phyloP scores from a whole-genome alignment of 2,113 vertebrate genomes.

The Erythrocercus mccallii region DNA sequence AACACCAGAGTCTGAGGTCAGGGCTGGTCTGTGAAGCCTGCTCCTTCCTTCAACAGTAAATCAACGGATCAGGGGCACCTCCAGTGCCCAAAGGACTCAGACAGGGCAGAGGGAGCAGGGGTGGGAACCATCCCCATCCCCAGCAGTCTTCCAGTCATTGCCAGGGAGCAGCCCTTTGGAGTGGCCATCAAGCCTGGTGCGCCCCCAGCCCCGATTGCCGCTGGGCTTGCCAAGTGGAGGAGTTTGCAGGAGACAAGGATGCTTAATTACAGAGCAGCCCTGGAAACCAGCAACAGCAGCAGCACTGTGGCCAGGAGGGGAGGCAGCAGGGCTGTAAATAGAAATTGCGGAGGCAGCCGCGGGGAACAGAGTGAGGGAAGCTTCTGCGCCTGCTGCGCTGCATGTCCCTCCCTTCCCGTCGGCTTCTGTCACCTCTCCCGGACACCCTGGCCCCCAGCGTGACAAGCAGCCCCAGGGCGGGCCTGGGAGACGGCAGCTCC shows the following conservation, averaged over 20 bases:
- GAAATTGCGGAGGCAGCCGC: slow-evolving; percentile 59
- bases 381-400: not conserved
- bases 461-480: not conserved
- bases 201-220: not conserved
- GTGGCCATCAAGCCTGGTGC: rapidly evolving
- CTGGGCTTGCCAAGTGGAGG: not conserved
- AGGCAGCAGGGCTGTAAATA: slow-evolving; percentile 69
- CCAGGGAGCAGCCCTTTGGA: rapidly evolving
- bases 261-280: slow-evolving; percentile 62
- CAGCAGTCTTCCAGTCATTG: not conserved
- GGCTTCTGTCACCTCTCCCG: not conserved
- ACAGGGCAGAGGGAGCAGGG: not conserved
- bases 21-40: not conserved
- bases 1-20: not conserved
- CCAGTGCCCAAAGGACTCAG: not conserved
- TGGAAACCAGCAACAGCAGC: slow-evolving; percentile 53
- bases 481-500: not conserved
- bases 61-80: not conserved
- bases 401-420: not conserved
- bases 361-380: slow-evolving; percentile 41
- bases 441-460: not conserved
- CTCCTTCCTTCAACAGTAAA: not conserved
- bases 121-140: not conserved
- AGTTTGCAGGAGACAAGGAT: slow-evolving; percentile 30
- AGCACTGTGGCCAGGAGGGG: slow-evolving; percentile 58